These are phyloP conservation scores for Drosophila helvetica DNA, from an alignment of 2,888 invertebrate genomes.

Conservation along the genomic window DNA sequence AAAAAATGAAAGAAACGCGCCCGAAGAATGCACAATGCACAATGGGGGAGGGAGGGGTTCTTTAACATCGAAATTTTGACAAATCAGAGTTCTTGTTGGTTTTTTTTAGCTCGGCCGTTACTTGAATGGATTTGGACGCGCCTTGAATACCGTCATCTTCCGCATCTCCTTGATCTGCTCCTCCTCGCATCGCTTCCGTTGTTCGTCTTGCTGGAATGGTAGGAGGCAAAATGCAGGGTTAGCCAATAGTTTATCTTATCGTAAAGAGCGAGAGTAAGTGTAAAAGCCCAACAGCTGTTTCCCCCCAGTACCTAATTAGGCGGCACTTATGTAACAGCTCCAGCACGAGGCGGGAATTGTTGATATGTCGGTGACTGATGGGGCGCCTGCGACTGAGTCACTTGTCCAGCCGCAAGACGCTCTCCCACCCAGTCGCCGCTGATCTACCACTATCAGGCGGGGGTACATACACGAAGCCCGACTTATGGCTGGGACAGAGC, in stretches of 20 bases:
- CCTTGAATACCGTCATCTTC: conserved; percentile 82
- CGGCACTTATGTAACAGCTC: neutral
- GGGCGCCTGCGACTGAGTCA: no score
- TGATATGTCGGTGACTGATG: no score
- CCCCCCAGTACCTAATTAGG: neutral
- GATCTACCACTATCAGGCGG: no score
- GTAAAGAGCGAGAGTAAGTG: neutral
- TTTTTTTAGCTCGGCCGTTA: conserved; percentile 40
- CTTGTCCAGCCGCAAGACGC: no score
- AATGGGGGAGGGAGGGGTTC: no score
- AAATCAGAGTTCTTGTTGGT: conserved; percentile 23
- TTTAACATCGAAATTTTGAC: conserved; percentile 26
- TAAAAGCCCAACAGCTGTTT: conserved; percentile 2
- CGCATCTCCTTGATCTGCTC: conserved; percentile 78
- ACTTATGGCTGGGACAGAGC: neutral
- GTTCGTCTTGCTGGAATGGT: conserved; percentile 79
- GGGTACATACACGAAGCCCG: no score
- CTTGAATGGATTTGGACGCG: conserved; percentile 83
- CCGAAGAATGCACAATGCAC: no score
- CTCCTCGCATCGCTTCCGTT: conserved; percentile 78
- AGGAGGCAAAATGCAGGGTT: neutral
- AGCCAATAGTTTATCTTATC: neutral
- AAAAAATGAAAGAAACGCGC: conserved; percentile 3
- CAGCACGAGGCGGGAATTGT: neutral
- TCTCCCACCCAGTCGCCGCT: no score